These are phyloP conservation scores for Tridacna gigas DNA, from an alignment of 2,888 invertebrate genomes.

Conservation along the genomic window DNA sequence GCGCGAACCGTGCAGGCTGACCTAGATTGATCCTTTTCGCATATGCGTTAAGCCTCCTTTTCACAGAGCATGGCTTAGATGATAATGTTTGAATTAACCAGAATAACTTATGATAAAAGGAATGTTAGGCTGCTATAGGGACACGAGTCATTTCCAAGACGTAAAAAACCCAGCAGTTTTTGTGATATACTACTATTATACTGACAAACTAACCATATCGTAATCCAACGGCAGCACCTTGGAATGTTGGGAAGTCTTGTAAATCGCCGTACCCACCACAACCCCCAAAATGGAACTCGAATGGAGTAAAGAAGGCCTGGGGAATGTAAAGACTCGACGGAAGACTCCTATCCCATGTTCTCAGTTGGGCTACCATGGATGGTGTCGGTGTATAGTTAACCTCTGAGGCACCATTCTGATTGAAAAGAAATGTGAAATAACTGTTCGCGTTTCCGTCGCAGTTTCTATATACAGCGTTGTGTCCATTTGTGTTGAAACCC, in stretches of 20 bases:
- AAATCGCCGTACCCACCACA: conserved; percentile 63
- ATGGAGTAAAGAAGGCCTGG: conserved; percentile 40
- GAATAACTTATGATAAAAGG: no score
- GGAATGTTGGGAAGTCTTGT: conserved; percentile 35
- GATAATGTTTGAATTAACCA: no score
- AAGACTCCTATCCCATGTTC: conserved; percentile 31
- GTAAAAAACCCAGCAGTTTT: no score
- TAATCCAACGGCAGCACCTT: conserved; percentile 63
- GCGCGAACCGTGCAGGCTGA: no score
- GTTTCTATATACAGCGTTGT: conserved; percentile 49
- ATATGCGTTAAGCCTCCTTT: no score
- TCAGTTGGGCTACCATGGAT: background rate
- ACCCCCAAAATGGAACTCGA: conserved; percentile 65
- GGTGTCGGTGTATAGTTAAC: conserved; percentile 24
- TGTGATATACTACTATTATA: no score
- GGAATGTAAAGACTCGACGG: conserved; percentile 29
- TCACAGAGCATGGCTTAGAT: no score
- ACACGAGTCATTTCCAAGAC: no score
- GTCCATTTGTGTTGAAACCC: conserved; percentile 51
- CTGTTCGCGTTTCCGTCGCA: conserved; percentile 66
- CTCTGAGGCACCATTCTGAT: conserved; percentile 34
- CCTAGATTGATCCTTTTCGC: no score
- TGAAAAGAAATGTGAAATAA: conserved; percentile 56
- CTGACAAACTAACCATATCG: conserved; percentile 54
- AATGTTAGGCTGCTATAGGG: no score